Evolutionary conservation across 2,888 invertebrate genomes (phyloP).

Genomic region (Ennomos erosarius): DNA sequence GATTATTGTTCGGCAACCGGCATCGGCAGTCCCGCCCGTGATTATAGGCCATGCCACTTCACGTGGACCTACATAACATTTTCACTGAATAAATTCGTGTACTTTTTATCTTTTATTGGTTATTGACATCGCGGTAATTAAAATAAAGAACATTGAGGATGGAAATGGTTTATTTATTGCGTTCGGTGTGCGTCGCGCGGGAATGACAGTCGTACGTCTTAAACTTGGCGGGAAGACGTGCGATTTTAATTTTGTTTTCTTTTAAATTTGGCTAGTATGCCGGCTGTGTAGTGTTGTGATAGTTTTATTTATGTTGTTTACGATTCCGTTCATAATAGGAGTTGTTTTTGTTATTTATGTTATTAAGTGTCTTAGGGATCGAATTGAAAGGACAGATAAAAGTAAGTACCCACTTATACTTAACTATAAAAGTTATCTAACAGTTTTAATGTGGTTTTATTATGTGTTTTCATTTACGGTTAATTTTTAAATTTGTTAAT

Average conservation of each 20-base stretch:
- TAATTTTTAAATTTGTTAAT: constrained; percentile 1
- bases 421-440: too few relatives aligned
- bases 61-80: constrained; percentile 33
- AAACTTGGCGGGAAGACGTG: constrained; percentile 69
- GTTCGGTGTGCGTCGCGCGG: constrained; percentile 41
- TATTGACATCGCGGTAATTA: constrained; percentile 33
- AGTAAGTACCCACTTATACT: constrained; percentile 49
- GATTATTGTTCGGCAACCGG: constrained; percentile 41
- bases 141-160: constrained; percentile 32
- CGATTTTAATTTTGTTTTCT: constrained; percentile 46
- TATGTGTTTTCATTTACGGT: constrained; percentile 1
- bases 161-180: constrained; percentile 26
- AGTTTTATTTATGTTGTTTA: constrained; percentile 64
- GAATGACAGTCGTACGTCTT: constrained; percentile 62
- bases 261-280: constrained; percentile 41
- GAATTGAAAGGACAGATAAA: constrained; percentile 37
- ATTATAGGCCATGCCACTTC: constrained; percentile 37
- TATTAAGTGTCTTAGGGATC: constrained; percentile 51
- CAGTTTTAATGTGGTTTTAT: too few relatives aligned
- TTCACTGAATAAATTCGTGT: constrained; percentile 30
- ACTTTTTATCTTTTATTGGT: constrained; percentile 18
- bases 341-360: constrained; percentile 60
- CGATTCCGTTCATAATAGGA: constrained; percentile 60
- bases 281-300: constrained; percentile 74
- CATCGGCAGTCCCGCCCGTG: constrained; percentile 45